Evolutionary conservation across 1,140 invertebrate species (phyloP).

Genomic region (Tribolium madens): DNA sequence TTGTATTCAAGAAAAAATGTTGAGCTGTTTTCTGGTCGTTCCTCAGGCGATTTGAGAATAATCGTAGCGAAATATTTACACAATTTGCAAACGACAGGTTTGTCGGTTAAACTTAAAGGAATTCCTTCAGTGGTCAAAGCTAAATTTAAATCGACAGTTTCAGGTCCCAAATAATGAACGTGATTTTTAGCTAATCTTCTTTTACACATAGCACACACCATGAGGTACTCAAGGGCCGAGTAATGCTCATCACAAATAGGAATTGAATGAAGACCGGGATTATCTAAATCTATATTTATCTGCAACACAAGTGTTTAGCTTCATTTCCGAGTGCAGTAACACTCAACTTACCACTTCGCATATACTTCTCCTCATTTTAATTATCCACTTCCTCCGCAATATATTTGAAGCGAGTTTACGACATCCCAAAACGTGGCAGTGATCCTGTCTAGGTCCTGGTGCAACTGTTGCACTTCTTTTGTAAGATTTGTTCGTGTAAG

Average conservation of each 20-base stretch:
- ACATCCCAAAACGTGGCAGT: slow-evolving; percentile 75
- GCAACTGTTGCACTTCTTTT: slow-evolving; percentile 60
- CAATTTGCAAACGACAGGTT: slow-evolving; percentile 80
- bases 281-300: slow-evolving; percentile 72
- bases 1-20: slow-evolving; percentile 76
- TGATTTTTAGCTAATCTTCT: slow-evolving; percentile 79
- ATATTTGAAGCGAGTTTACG: slow-evolving; percentile 74
- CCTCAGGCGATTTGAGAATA: slow-evolving; percentile 71
- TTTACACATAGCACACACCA: slow-evolving; percentile 81
- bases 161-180: slow-evolving; percentile 72
- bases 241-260: slow-evolving; percentile 75
- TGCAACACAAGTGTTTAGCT: slow-evolving; percentile 58
- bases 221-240: slow-evolving; percentile 75
- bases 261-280: slow-evolving; percentile 71
- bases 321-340: neutral
- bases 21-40: slow-evolving; percentile 70
- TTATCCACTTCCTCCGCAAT: slow-evolving; percentile 82
- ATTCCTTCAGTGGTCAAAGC: slow-evolving; percentile 74
- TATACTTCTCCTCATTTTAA: slow-evolving; percentile 78
- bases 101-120: slow-evolving; percentile 73
- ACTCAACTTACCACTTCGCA: slow-evolving; percentile 73
- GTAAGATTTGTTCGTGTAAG: slow-evolving; percentile 67
- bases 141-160: slow-evolving; percentile 76
- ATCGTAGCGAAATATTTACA: slow-evolving; percentile 82
- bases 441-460: slow-evolving; percentile 64